Evolutionary conservation across 2,888 invertebrate species (phyloP).

Genomic region (Tolmerus cingulatus): DNA sequence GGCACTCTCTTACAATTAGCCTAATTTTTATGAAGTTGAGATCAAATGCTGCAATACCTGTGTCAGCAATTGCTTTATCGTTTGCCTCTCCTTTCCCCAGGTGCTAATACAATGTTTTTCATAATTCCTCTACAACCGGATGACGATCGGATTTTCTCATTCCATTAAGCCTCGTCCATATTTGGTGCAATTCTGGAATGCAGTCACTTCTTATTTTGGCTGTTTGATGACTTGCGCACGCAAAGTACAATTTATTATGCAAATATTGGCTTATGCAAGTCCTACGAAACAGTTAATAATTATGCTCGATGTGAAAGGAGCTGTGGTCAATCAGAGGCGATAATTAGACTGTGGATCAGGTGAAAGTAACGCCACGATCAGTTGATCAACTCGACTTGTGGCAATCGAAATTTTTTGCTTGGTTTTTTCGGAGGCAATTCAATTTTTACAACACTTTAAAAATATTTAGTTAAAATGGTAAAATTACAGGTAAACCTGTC

Average conservation of each 20-base stretch:
- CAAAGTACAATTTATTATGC: not conserved
- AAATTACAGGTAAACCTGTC: not conserved
- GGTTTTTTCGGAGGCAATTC: not conserved
- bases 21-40: not conserved
- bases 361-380: not conserved
- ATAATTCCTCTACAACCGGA: not conserved
- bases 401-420: not conserved
- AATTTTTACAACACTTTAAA: not conserved
- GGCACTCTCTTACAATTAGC: not conserved
- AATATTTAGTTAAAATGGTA: not conserved
- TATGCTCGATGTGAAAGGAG: not conserved
- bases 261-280: not conserved
- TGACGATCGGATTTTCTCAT: not conserved
- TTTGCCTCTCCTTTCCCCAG: not conserved
- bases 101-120: not conserved
- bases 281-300: not conserved
- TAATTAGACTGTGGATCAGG: not conserved
- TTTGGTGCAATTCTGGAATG: not conserved
- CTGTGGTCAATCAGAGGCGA: not conserved
- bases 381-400: not conserved
- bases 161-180: not conserved
- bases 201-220: not conserved
- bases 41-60: not conserved
- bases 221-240: not conserved
- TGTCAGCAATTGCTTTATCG: not conserved